phyloP scores from a whole-genome alignment of 1,140 invertebrate species.

The Lamellibrachia luymesi region DNA sequence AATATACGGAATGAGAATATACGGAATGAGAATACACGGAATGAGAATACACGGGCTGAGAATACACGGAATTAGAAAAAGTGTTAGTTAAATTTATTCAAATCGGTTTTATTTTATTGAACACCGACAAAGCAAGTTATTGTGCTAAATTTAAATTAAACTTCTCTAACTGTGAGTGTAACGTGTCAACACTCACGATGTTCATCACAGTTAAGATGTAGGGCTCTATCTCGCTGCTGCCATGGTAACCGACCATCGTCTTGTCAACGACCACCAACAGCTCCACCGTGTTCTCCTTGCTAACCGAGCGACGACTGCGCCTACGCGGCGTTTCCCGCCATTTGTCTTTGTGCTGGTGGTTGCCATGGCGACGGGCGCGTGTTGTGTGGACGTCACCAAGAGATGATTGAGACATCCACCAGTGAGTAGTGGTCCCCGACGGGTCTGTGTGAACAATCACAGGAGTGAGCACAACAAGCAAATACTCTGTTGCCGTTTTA shows the following conservation, averaged over 20 bases:
- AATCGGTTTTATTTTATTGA: too few species aligned
- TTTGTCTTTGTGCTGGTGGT: constrained; percentile 14
- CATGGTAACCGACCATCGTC: constrained; percentile 76
- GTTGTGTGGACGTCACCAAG: background rate
- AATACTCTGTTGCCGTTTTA: background rate
- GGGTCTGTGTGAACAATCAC: background rate
- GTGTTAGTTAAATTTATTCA: too few species aligned
- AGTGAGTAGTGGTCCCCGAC: background rate
- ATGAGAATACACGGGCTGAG: too few species aligned
- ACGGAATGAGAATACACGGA: too few species aligned
- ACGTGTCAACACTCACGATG: constrained; percentile 66
- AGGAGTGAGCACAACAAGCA: background rate
- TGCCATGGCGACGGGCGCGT: background rate
- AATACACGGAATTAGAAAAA: too few species aligned
- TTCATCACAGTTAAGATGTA: constrained; percentile 92
- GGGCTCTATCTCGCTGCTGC: constrained; percentile 60
- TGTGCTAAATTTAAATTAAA: background rate
- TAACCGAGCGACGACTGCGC: constrained; percentile 38
- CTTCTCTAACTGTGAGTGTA: background rate
- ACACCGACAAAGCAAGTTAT: too few species aligned
- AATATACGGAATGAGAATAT: too few species aligned
- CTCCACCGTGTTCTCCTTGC: constrained; percentile 74
- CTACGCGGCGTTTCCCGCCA: background rate
- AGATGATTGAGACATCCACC: background rate
- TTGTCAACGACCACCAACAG: constrained; percentile 83